These are phyloP conservation scores for Staurois parvus DNA, from an alignment of 2,797 vertebrate genomes.

Conservation along the genomic window DNA sequence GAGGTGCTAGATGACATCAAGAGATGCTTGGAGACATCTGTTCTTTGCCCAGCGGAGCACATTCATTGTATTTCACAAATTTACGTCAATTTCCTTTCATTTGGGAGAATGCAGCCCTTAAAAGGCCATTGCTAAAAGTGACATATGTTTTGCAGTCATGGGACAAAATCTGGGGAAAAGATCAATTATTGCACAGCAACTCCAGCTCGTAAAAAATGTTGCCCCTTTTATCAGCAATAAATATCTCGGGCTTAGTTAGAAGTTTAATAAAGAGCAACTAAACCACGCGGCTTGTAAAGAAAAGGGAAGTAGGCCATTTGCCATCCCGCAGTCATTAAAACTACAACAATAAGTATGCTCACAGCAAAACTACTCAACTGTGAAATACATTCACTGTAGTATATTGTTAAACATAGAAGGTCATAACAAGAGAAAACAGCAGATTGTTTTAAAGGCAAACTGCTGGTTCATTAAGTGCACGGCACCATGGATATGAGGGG, in stretches of 20 bases:
- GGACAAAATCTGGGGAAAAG: not conserved
- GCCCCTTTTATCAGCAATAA: slow-evolving; percentile 9
- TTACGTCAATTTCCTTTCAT: slow-evolving; percentile 50
- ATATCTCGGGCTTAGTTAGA: not conserved
- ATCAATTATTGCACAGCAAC: slow-evolving; percentile 8
- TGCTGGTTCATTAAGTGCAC: slow-evolving; percentile 63
- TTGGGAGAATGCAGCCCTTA: slow-evolving; percentile 38
- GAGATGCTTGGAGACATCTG: slow-evolving; percentile 58
- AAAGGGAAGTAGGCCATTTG: not conserved
- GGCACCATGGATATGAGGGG: slow-evolving; percentile 51
- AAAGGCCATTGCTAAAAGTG: slow-evolving; percentile 16
- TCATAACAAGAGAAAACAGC: slow-evolving; percentile 37
- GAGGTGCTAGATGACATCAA: slow-evolving; percentile 55
- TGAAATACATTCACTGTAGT: not conserved
- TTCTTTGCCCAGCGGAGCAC: slow-evolving; percentile 51
- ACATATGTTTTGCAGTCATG: slow-evolving; percentile 32
- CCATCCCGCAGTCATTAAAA: not conserved
- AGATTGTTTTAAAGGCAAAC: not conserved
- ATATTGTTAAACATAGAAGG: not conserved
- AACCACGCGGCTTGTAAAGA: not conserved
- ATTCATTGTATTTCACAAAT: slow-evolving; percentile 54
- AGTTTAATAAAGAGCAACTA: not conserved
- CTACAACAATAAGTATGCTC: not conserved
- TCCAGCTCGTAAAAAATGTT: not conserved
- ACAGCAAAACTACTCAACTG: not conserved